Evolutionary conservation across 2,113 vertebrate genomes (phyloP).

Genomic region (Callaeas wilsoni): DNA sequence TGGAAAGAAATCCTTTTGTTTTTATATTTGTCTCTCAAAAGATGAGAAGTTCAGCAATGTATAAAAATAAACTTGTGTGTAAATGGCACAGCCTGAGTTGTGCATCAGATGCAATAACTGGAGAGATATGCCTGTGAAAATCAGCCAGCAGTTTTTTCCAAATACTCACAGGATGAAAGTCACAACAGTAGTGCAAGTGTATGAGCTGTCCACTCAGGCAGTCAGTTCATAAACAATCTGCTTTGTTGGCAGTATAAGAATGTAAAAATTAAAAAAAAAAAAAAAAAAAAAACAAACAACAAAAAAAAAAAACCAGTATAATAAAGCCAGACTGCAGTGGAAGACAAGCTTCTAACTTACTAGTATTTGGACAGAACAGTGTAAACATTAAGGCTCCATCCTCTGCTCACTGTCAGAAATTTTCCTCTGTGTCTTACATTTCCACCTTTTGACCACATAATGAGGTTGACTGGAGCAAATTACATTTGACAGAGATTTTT

Average conservation of each 20-base stretch:
- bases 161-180: not conserved
- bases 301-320: not conserved
- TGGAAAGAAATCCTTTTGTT: not conserved
- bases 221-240: not conserved
- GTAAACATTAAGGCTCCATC: not conserved
- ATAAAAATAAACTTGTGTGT: not conserved
- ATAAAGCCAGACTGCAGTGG: not conserved
- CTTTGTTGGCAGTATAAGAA: not conserved
- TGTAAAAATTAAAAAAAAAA: not conserved
- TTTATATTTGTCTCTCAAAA: not conserved
- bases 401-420: not conserved
- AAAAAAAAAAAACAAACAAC: not conserved
- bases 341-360: not conserved
- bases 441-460: slow-evolving; percentile 31
- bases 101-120: not conserved
- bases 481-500: slow-evolving; percentile 3
- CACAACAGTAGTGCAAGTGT: not conserved
- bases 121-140: not conserved
- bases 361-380: not conserved
- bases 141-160: not conserved
- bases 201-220: not conserved
- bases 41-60: not conserved
- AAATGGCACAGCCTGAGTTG: not conserved
- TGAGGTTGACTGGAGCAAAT: slow-evolving; percentile 20
- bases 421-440: not conserved